Evolutionary conservation across 2,113 vertebrate species (phyloP).

Genomic region (Zosterops borbonicus): DNA sequence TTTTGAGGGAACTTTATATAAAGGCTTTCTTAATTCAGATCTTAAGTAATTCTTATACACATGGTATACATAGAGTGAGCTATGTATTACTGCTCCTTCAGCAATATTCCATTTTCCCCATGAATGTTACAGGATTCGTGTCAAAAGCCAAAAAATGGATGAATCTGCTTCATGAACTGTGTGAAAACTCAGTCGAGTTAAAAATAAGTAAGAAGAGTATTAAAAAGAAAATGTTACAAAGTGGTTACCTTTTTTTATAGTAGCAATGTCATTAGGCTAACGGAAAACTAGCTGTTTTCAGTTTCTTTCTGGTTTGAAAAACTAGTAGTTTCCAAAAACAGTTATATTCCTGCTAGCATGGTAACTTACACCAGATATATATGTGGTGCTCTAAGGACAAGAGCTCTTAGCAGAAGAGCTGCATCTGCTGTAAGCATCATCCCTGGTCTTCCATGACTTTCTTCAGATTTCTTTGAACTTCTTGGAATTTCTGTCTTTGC

Average conservation of each 20-base stretch:
- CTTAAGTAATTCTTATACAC: not conserved
- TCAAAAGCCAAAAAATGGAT: not conserved
- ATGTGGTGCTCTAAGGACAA: not conserved
- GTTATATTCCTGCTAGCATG: not conserved
- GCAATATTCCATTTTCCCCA: not conserved
- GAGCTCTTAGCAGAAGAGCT: not conserved
- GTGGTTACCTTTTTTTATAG: not conserved
- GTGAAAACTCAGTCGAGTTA: not conserved
- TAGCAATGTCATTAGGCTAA: not conserved
- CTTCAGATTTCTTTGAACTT: not conserved
- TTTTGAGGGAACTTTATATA: not conserved
- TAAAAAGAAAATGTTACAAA: not conserved
- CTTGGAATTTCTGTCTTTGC: rapidly evolving
- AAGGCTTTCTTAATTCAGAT: not conserved
- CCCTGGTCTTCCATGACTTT: not conserved
- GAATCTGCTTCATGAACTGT: not conserved
- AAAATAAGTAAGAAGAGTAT: not conserved
- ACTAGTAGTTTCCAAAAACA: not conserved
- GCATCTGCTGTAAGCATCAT: not conserved
- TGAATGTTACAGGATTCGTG: not conserved
- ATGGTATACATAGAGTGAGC: not conserved
- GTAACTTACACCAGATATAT: not conserved
- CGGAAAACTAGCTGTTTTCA: not conserved
- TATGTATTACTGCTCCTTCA: not conserved
- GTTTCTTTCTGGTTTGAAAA: not conserved